Percentiles rank a stretch among this genome's conserved stretches.
These are phyloP conservation scores for Nowickia ferox DNA, from an alignment of 2,888 invertebrate genomes.

Conservation along the genomic window DNA sequence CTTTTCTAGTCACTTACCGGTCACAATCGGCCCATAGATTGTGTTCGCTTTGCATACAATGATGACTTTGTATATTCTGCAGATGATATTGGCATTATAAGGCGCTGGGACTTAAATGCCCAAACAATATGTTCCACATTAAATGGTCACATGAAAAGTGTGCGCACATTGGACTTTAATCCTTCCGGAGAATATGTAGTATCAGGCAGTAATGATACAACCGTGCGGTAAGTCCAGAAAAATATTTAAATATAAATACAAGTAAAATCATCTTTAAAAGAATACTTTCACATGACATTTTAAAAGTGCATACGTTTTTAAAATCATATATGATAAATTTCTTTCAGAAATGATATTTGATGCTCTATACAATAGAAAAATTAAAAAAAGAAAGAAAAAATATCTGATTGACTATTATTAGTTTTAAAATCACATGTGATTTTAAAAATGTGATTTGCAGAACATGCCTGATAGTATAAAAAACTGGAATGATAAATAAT, in stretches of 20 bases:
- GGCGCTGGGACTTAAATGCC: conserved; percentile 98
- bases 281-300: too few relatives aligned
- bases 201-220: conserved; percentile 96
- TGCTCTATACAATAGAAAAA: too few relatives aligned
- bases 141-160: conserved; percentile 89
- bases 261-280: background rate
- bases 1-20: conserved; percentile 92
- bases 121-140: conserved; percentile 82
- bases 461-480: too few relatives aligned
- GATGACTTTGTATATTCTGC: conserved; percentile 98
- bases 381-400: too few relatives aligned
- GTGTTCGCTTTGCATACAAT: conserved; percentile 96
- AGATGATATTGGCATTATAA: conserved; percentile 95
- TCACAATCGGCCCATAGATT: conserved; percentile 96
- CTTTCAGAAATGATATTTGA: too few relatives aligned
- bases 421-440: too few relatives aligned
- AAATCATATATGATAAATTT: too few relatives aligned
- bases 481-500: too few relatives aligned
- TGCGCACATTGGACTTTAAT: conserved; percentile 97
- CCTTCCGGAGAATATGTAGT: conserved; percentile 97
- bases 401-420: too few relatives aligned
- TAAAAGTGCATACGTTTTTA: too few relatives aligned
- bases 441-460: too few relatives aligned
- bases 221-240: conserved; percentile 82
- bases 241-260: background rate